Conservation (phyloP, 2,113 vertebrate species). For the Hoplias malabaricus region DNA sequence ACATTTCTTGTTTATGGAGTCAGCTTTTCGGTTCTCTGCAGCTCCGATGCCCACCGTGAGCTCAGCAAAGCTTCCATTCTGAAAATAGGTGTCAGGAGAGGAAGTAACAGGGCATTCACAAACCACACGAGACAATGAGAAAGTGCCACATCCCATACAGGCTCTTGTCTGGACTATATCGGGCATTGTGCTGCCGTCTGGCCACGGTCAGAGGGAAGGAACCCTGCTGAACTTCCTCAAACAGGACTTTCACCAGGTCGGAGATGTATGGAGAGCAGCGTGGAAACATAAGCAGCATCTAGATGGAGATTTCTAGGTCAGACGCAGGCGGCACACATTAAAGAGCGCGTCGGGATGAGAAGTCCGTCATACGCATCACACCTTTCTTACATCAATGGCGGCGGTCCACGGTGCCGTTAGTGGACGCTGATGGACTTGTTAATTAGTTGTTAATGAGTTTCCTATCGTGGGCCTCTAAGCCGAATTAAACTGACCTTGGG, state of each 20-base stretch:
- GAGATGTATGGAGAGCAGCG: conserved; percentile 57
- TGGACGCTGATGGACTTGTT: conserved; percentile 21
- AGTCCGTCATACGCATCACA: conserved; percentile 7
- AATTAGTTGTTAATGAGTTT: conserved; percentile 42
- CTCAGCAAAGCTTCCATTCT: too few species aligned
- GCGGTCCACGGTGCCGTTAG: neutral
- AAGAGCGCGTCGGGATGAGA: conserved; percentile 23
- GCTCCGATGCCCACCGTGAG: too few species aligned
- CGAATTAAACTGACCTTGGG: conserved; percentile 3
- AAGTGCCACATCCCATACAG: conserved; percentile 10
- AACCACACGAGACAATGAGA: neutral
- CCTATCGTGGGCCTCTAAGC: conserved; percentile 12
- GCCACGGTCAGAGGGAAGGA: conserved; percentile 61
- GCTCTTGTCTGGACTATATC: conserved; percentile 53
- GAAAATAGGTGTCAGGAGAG: too few species aligned
- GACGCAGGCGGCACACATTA: conserved; percentile 64
- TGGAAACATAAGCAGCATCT: conserved; percentile 66
- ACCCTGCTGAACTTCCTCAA: conserved; percentile 69
- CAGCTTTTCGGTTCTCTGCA: too few species aligned
- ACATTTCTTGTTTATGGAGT: too few species aligned
- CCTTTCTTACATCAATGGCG: conserved; percentile 24
- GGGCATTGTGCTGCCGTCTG: conserved; percentile 59
- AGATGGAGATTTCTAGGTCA: conserved; percentile 69
- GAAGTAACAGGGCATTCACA: too few species aligned
- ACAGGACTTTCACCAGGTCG: conserved; percentile 62